A percentile compares a stretch with the other conserved stretches of the same genome.
Conservation (phyloP, 2,888 invertebrate genomes). For the Scaptomyza cyrtandrae region DNA sequence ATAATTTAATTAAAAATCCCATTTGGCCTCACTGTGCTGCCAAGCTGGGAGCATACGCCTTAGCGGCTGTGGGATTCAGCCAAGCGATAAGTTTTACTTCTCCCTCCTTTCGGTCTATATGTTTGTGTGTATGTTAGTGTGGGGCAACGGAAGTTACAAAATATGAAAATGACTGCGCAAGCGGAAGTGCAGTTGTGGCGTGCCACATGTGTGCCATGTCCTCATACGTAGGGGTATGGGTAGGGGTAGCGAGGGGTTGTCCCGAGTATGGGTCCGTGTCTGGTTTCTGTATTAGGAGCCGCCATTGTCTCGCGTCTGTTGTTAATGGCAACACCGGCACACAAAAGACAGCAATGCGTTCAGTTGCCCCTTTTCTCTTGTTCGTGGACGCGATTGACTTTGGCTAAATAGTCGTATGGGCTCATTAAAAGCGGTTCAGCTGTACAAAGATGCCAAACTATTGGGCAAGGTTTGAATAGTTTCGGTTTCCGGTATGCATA, state of each 20-base stretch:
- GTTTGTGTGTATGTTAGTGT: constrained; percentile 25
- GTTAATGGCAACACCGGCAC: constrained; percentile 59
- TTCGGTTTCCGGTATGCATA: constrained; percentile 29
- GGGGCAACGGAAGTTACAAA: constrained; percentile 73
- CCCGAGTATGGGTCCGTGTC: constrained; percentile 21
- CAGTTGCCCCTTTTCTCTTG: not conserved
- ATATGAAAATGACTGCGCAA: constrained; percentile 80
- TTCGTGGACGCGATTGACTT: constrained; percentile 56
- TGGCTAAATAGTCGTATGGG: constrained; percentile 55
- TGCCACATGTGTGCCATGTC: constrained; percentile 74
- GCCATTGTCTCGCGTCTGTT: constrained; percentile 68
- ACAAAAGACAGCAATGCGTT: constrained; percentile 52
- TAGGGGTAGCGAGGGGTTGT: not conserved
- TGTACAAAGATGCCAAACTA: constrained; percentile 33
- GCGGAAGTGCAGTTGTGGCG: constrained; percentile 82
- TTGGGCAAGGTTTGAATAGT: constrained; percentile 28
- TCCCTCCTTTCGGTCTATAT: constrained; percentile 1
- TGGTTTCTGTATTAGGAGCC: constrained; percentile 31
- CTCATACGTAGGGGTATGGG: not conserved
- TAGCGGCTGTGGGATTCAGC: constrained; percentile 50
- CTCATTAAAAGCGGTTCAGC: constrained; percentile 37
- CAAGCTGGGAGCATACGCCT: constrained; percentile 50
- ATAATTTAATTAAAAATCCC: constrained; percentile 84
- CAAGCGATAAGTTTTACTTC: constrained; percentile 41
- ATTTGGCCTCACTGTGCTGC: constrained; percentile 70